phyloP scores from a whole-genome alignment of 2,888 invertebrate species.

The Phania funesta region DNA sequence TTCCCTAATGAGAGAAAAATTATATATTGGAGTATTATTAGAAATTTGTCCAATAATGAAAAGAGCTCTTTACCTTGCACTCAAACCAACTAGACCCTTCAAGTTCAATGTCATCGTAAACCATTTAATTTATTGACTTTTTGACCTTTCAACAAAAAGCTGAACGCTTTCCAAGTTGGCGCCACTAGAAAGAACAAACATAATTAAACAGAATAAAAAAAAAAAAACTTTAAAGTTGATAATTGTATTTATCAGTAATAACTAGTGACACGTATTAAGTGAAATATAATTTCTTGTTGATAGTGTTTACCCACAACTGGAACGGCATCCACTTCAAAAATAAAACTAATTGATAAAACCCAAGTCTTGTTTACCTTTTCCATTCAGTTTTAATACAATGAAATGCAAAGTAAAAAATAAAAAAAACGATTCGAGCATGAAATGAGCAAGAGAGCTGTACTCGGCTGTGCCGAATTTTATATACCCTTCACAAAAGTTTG shows the following conservation, averaged over 20 bases:
- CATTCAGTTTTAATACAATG: background rate
- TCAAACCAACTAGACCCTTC: background rate
- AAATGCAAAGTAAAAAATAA: background rate
- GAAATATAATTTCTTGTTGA: background rate
- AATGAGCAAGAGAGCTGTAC: background rate
- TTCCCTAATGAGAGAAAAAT: no score
- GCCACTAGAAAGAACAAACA: constrained; percentile 24
- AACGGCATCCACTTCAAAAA: background rate
- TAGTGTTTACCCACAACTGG: background rate
- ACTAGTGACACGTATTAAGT: background rate
- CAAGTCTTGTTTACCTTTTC: background rate
- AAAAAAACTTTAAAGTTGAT: constrained; percentile 1
- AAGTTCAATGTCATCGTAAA: constrained; percentile 62
- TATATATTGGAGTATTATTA: background rate
- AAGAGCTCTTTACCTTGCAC: background rate
- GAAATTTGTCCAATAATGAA: background rate
- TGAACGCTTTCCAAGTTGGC: constrained; percentile 26
- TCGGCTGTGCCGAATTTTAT: no score
- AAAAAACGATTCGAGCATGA: background rate
- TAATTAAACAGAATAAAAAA: background rate
- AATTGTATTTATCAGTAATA: background rate
- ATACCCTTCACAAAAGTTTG: no score
- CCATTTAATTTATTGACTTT: constrained; percentile 48
- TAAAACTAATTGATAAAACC: background rate
- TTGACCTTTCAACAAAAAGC: constrained; percentile 3